Evolutionary conservation across 2,797 vertebrate species (phyloP).

Genomic region (Halcyon leucocephala): DNA sequence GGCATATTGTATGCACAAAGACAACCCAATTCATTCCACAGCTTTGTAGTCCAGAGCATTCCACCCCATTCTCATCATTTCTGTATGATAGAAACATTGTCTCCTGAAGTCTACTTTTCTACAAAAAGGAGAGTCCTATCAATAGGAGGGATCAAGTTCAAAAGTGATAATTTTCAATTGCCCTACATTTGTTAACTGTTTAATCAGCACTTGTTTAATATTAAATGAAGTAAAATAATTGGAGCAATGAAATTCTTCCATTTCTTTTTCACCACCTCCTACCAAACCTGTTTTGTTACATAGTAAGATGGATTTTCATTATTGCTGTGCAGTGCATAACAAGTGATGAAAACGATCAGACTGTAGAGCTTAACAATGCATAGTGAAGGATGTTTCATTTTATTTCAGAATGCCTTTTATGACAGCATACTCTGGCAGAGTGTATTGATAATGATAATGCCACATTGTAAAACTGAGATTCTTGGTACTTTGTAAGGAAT

Average conservation of each 20-base stretch:
- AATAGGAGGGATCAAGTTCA: not conserved
- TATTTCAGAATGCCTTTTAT: conserved; percentile 21
- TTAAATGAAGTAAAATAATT: not conserved
- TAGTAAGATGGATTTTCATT: not conserved
- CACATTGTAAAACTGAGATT: not conserved
- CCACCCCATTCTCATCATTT: not conserved
- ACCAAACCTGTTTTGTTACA: not conserved
- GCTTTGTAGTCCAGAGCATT: not conserved
- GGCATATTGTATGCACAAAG: not conserved
- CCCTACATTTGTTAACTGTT: not conserved
- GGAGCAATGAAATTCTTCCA: not conserved
- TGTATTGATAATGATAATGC: not conserved
- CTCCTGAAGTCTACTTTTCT: not conserved
- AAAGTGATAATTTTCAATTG: not conserved
- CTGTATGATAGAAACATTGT: not conserved
- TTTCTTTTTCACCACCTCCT: not conserved
- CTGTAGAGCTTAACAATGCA: not conserved
- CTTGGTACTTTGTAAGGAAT: not conserved
- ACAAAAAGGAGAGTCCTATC: not conserved
- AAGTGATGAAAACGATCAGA: not conserved
- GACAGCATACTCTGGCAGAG: not conserved
- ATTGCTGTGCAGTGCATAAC: not conserved
- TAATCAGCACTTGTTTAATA: not conserved
- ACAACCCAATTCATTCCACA: not conserved
- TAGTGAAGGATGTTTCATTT: not conserved